These are phyloP conservation scores for Helicoverpa armigera DNA, from an alignment of 1,140 invertebrate genomes.

Conservation along the genomic window DNA sequence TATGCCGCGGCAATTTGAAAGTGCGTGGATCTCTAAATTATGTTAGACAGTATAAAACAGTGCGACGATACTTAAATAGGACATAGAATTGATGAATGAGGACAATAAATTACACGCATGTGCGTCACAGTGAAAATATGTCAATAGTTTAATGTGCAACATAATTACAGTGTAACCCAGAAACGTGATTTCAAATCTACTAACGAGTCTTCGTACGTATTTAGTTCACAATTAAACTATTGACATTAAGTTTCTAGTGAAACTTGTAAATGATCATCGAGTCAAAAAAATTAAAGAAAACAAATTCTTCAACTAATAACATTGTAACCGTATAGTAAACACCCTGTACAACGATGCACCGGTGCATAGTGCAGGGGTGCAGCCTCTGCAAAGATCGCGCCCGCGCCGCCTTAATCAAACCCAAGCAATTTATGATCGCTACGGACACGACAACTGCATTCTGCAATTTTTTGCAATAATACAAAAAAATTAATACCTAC, in stretches of 20 bases:
- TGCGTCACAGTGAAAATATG: background rate
- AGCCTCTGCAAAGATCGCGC: slow-evolving; percentile 62
- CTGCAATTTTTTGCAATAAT: slow-evolving; percentile 50
- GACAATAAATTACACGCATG: background rate
- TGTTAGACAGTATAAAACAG: too few species aligned
- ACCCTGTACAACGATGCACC: slow-evolving; percentile 72
- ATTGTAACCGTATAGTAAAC: slow-evolving; percentile 20
- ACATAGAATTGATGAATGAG: background rate
- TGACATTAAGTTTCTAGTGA: too few species aligned
- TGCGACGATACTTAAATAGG: too few species aligned
- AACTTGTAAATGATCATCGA: too few species aligned
- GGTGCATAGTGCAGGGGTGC: slow-evolving; percentile 71
- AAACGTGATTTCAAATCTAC: too few species aligned
- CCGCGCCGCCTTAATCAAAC: slow-evolving; percentile 82
- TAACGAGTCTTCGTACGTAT: too few species aligned
- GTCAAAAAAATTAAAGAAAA: too few species aligned
- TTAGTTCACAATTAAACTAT: too few species aligned
- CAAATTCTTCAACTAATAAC: background rate
- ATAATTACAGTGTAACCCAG: too few species aligned
- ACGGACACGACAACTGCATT: slow-evolving; percentile 52
- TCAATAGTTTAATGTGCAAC: background rate
- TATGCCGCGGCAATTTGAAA: too few species aligned
- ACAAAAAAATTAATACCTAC: too few species aligned
- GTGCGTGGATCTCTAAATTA: too few species aligned
- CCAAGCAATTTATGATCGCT: slow-evolving; percentile 82